Evolutionary conservation across 2,888 invertebrate species (phyloP), one percentile per base, ranked within the genome.

Genomic region (Coremacera marginata): DNA sequence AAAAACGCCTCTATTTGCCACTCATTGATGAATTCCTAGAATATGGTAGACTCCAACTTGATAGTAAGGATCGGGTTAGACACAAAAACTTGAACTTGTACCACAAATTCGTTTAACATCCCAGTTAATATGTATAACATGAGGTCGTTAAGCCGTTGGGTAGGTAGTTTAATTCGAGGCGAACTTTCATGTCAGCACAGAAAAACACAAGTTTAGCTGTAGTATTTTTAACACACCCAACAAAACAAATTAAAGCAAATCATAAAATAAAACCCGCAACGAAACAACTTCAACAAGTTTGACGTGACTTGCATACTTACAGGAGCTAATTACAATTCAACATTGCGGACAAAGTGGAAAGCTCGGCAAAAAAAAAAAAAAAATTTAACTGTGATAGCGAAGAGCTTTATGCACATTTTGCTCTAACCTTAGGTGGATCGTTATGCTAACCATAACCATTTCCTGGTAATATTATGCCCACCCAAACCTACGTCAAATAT

Each of bases 281-380:
- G 25, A 19, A 67, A 37, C 44, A 67, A 67, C 44, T 67, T 19
- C 19, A 37, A 34, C 55, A n/a, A 9, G 19, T 14, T 25, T 19
- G 22, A 71, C 60, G 37, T 57, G 57, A 71, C 71, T 71, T 8
- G 71, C 44, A 57, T 71, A 55, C n/a, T 71, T 34, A 71, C 34
- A 5, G 25, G 4, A 51, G 55, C 44, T 71, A 57, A 71, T 57
- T 71, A 34, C 31, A 14, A 16, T 7, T 16, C 68, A 49, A 34
- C 44, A 44, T 44, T 44, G 51, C 16, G 14, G 22, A 49, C 25
- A 51, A 5, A n/a, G 22, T 25, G 25, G 22, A 22, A 57, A 25
- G 9, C 19, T 9, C 19, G 22, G 14, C 4, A n/a, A 9, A 37
- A 31, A 3, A 65, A n/a, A n/a, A n/a, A n/a, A 34, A 65, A 31